These are phyloP conservation scores for Rhorus exstirpatorius DNA, from an alignment of 2,888 invertebrate species.

Conservation along the genomic window DNA sequence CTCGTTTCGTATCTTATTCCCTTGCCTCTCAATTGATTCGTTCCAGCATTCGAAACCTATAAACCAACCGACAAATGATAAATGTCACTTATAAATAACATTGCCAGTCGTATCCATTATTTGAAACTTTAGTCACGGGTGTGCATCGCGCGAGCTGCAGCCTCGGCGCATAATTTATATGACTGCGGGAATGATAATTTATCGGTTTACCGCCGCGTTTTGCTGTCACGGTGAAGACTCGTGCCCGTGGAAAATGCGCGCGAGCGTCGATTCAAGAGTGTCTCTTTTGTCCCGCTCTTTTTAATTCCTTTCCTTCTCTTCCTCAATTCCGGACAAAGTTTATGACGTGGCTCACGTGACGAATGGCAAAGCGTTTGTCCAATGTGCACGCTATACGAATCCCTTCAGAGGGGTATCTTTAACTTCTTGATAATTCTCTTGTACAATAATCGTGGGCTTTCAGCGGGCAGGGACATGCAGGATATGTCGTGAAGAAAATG, in stretches of 20 bases:
- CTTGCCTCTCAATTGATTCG: constrained; percentile 63
- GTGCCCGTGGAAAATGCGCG: constrained; percentile 63
- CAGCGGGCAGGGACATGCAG: constrained; percentile 9
- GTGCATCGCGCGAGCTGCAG: constrained; percentile 60
- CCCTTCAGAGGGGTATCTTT: constrained; percentile 32
- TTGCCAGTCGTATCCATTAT: constrained; percentile 65
- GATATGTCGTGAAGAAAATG: constrained; percentile 20
- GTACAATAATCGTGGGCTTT: constrained; percentile 26
- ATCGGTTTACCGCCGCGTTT: constrained; percentile 66
- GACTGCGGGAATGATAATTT: constrained; percentile 64
- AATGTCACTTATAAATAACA: constrained; percentile 69
- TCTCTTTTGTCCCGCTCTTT: constrained; percentile 25
- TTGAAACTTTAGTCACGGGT: constrained; percentile 67
- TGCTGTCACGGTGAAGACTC: constrained; percentile 66
- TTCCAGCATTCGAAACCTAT: constrained; percentile 67
- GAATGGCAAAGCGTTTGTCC: constrained; percentile 65
- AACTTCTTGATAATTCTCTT: constrained; percentile 43
- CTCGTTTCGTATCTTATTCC: constrained; percentile 51
- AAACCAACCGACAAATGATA: constrained; percentile 65
- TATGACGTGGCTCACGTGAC: constrained; percentile 66
- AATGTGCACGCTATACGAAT: constrained; percentile 44
- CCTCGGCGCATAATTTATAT: constrained; percentile 68
- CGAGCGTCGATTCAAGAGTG: constrained; percentile 60
- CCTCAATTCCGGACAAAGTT: constrained; percentile 56
- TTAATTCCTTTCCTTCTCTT: constrained; percentile 47